Evolutionary conservation across 2,113 vertebrate genomes (phyloP), one percentile per base, ranked within the genome.

Genomic region (Actenoides hombroni): DNA sequence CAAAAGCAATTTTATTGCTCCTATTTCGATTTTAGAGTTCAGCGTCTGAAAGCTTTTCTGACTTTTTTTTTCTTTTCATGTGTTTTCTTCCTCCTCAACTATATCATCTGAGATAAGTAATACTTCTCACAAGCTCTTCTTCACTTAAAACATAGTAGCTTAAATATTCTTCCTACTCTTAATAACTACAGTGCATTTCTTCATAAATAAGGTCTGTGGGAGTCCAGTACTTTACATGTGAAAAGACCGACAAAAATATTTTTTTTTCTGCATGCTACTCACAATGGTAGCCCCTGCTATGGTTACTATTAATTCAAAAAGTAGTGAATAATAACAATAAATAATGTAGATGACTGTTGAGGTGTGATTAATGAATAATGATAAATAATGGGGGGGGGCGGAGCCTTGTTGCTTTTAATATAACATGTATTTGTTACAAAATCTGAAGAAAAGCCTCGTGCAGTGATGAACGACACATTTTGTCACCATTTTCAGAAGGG

Each of bases 291-390:
- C 53, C 24, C 33, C 49, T 90, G 29, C 33, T 37, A 46, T 16
- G 31, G 53, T 85, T 63, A 54, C 88, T 91, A 87, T 75, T 93
- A 79, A 94, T 91, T 92, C 33, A 75, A 78, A 89, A 82, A 64
- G n/a, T 76, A 84, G 84, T 67, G 46, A 92, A 70, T 54, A 82
- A 78, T 63, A 92, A 57, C 23, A 86, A 88, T 78, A 91, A 95
- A 91, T 94, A 75, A 75, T 82, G 46, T 20, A 84, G 51, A 42
- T 78, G 61, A 93, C 51, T 95, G 79, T 33, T 91, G 87, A 89
- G 57, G 29, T 85, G 42, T 89, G 70, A 90, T 91, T 91, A 90
- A 91, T 84, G 80, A 95, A 64, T 82, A 78, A 92, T 68, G 81
- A 89, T 91, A 93, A 93, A 63, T 88, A 92, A 81, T 19, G 10